These are phyloP conservation scores for Cyclura pinguis DNA, from an alignment of 2,797 vertebrate species.

Conservation along the genomic window DNA sequence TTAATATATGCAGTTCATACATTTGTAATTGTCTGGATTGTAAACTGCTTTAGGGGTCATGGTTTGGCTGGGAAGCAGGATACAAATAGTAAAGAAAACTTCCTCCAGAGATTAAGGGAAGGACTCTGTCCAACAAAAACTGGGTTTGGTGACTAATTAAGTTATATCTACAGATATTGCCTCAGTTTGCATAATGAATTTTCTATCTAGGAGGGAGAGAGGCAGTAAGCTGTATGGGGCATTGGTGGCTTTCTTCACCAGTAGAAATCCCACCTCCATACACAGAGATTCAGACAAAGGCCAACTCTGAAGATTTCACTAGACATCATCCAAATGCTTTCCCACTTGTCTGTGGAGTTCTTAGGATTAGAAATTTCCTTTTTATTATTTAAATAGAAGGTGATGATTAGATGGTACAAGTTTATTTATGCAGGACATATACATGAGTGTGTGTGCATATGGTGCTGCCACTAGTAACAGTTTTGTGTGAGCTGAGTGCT, in stretches of 20 bases:
- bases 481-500: neutral
- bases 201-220: neutral
- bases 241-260: neutral
- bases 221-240: neutral
- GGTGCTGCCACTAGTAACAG: neutral
- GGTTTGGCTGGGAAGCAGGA: constrained; percentile 4
- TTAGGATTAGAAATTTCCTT: neutral
- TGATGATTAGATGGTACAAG: neutral
- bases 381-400: neutral
- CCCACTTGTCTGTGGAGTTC: neutral
- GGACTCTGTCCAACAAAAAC: neutral
- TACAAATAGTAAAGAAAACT: neutral
- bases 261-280: neutral
- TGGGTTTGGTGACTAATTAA: neutral
- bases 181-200: neutral
- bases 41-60: neutral
- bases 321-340: neutral
- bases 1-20: neutral
- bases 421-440: neutral
- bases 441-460: neutral
- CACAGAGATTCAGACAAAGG: no score
- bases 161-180: neutral
- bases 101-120: neutral
- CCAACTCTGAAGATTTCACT: neutral
- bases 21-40: neutral